Base-by-base conservation (phyloP, 2,113 vertebrate genomes). In the Bufo gargarizans region DNA sequence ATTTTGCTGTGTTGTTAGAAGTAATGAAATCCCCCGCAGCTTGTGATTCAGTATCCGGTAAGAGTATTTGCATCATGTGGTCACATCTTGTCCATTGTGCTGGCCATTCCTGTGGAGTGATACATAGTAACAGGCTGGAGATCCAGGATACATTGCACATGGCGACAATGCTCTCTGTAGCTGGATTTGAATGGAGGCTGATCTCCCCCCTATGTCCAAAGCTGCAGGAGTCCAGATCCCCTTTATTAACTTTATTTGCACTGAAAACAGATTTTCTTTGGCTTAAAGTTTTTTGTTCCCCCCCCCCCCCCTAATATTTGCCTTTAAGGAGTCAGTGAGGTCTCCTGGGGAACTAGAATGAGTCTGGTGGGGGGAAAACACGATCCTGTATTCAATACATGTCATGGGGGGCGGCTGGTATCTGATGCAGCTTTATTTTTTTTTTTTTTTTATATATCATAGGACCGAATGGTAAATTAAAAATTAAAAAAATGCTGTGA, bases 21-120 rank as follows among this genome's bases (percentile, higher is more conserved):
- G 9, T 58, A 58, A 13, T 58, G 56, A 58, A 63, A 10, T 4
- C 3, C 63, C 10, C 63, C 0, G 1, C 11, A 13, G n/a, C 12
- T 45, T 72, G 69, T 72, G 33, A 45, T 45, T 45, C 8, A 9
- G 20, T 2, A 6, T 65, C 19, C 7, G 6, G 1, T n/a, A 8
- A 33, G 20, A 22, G 65, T 33, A 69, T 69, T 33, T n/a, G 3
- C 20, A 49, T 49, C 19, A 59, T 22, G 43, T 50, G 67, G 86
- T 82, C 19, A 88, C 86, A 88, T 82, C 86, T 88, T 72, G 79
- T 17, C 59, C 85, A 86, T 86, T 86, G 85, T 72, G 20, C 49
- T 50, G 67, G 11, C 78, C 58, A 77, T 50, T 50, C 61, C 63
- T 45, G 47, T 19, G 2, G 49, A 69, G 14, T 43, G 76, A 81